Base-by-base conservation (phyloP, 2,113 vertebrate species). In the Phodopus roborovskii region DNA sequence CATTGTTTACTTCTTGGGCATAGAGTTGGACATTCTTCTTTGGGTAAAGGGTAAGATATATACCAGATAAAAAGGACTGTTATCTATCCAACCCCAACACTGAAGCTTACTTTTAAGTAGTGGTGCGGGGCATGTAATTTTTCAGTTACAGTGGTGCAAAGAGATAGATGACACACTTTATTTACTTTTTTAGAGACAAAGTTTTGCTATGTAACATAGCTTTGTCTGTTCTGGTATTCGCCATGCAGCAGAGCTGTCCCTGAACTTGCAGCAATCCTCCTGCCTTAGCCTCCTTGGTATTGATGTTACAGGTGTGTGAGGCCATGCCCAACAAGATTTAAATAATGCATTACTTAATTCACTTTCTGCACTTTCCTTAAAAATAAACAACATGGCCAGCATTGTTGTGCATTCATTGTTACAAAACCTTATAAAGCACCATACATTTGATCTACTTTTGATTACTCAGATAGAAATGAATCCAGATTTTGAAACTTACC, bases 41-140 rank as follows among this genome's bases (percentile, higher is more conserved):
- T 66, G 75, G 75, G 90, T 48, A 66, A 96, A 91, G n/a, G 70
- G 88, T 56, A 17, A 33, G 42, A 86, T 60, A 16, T 48, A 20
- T 28, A 60, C 0, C 36, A 62, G 48, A 87, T n/a, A 4, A 39
- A 84, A 64, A 58, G 53, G 33, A 64, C 85, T 79, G 33, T 78
- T 66, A 73, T 36, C n/a, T 22, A 45, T 75, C 42, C 36, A 71
- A 2, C 0, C 30, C 33, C 19, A 89, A 75, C 0, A 2, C 13
- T 62, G 71, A 90, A 53, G 85, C 78, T 96, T 81, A 42, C 45
- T 96, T 96, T 89, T 90, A 36, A 92, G 81, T 15, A 83, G 83
- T 45, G 45, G 45, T 45, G 45, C 28, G 58, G 9, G 36, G 20
- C n/a, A n/a, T 22, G 24, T 17, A 91, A 11, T 11, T 84, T 45